These are phyloP conservation scores for Atherix ibis DNA, from an alignment of 2,888 invertebrate genomes.

Conservation along the genomic window DNA sequence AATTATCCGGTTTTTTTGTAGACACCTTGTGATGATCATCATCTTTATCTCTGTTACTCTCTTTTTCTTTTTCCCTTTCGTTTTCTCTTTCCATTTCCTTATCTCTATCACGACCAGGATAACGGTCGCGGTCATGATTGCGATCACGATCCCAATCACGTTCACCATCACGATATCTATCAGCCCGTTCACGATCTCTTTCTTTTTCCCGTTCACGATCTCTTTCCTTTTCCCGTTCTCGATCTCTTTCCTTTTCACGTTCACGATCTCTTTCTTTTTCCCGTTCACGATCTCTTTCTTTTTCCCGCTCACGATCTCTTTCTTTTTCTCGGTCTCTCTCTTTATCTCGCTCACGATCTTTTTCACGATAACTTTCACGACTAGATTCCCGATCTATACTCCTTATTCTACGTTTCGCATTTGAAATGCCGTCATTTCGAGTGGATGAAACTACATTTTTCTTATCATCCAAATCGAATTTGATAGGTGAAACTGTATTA, in stretches of 20 bases:
- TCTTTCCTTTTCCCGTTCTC: slow-evolving; percentile 9
- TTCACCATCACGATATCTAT: slow-evolving; percentile 9
- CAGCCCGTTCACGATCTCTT: too few species aligned
- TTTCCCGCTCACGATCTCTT: too few species aligned
- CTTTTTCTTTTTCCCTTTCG: slow-evolving; percentile 15
- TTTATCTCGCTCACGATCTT: slow-evolving; percentile 4
- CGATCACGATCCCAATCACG: slow-evolving; percentile 8
- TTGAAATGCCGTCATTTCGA: background rate
- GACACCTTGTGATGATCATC: slow-evolving; percentile 25
- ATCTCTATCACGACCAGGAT: slow-evolving; percentile 6
- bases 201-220: too few species aligned
- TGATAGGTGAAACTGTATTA: slow-evolving; percentile 21
- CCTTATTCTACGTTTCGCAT: slow-evolving; percentile 3
- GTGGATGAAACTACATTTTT: slow-evolving; percentile 4
- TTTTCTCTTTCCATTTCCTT: too few species aligned
- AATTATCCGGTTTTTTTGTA: slow-evolving; percentile 35
- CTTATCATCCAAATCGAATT: slow-evolving; percentile 20
- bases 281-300: too few species aligned
- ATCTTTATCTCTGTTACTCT: slow-evolving; percentile 16
- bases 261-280: slow-evolving; percentile 9
- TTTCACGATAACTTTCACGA: slow-evolving; percentile 1
- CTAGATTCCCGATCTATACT: slow-evolving; percentile 11
- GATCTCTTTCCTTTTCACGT: slow-evolving; percentile 3
- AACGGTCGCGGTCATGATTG: too few species aligned
- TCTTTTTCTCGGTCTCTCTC: slow-evolving; percentile 8